These are phyloP conservation scores for Stratiomys singularior DNA, from an alignment of 2,888 invertebrate species.

Conservation along the genomic window DNA sequence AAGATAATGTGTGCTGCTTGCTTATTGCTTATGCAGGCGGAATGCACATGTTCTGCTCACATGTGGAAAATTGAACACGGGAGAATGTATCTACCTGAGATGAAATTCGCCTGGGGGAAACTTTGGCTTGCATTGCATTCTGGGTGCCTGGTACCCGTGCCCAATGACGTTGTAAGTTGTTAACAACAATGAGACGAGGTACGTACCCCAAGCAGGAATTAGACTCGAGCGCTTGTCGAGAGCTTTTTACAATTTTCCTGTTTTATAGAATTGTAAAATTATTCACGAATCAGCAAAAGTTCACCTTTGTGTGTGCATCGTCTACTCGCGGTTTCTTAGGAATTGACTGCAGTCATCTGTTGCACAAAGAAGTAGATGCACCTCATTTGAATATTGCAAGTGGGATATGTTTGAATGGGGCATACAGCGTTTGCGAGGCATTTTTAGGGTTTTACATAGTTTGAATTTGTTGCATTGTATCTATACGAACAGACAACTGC, in stretches of 20 bases:
- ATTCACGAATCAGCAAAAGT: too few species aligned
- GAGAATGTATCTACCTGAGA: conserved; percentile 16
- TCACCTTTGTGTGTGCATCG: too few species aligned
- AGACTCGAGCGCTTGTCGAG: neutral
- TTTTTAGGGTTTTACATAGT: too few species aligned
- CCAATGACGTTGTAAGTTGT: conserved; percentile 58
- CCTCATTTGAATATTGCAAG: too few species aligned
- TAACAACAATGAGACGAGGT: conserved; percentile 53
- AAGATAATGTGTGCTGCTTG: neutral
- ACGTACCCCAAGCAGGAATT: conserved; percentile 2
- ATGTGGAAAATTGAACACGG: conserved; percentile 24
- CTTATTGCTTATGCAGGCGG: conserved; percentile 30
- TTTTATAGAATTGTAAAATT: conserved; percentile 45
- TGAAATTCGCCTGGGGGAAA: conserved; percentile 18
- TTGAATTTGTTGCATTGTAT: too few species aligned
- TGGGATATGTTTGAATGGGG: too few species aligned
- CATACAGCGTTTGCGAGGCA: too few species aligned
- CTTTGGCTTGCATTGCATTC: conserved; percentile 52
- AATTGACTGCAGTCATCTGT: too few species aligned
- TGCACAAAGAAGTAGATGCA: too few species aligned
- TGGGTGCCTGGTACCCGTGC: conserved; percentile 57
- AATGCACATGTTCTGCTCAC: conserved; percentile 7
- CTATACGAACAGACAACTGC: too few species aligned
- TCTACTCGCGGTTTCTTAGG: too few species aligned
- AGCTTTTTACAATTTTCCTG: conserved; percentile 49